phyloP scores from a whole-genome alignment of 2,888 invertebrate species.

The Drosophila buzzatii region DNA sequence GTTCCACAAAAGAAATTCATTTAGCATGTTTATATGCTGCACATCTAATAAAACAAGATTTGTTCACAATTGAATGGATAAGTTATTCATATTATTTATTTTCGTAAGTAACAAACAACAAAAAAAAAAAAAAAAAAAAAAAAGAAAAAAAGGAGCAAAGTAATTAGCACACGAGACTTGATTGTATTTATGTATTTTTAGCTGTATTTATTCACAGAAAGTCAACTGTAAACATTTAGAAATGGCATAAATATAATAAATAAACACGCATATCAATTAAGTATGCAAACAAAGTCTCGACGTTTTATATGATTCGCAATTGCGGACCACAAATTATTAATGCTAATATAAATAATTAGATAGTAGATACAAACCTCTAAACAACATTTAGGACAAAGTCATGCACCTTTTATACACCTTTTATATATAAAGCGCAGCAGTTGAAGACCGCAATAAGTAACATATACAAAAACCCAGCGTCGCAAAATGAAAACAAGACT shows the following conservation, averaged over 20 bases:
- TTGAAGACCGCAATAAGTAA: constrained; percentile 14
- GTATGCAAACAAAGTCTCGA: constrained; percentile 6
- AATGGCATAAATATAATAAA: constrained; percentile 16
- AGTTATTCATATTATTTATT: constrained; percentile 31
- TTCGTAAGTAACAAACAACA: constrained; percentile 23
- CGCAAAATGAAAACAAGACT: neutral
- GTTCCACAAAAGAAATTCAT: constrained; percentile 40
- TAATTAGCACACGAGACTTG: constrained; percentile 49
- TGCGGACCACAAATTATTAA: constrained; percentile 6
- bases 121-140: too few species aligned
- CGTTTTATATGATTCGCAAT: constrained; percentile 5
- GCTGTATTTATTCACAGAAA: constrained; percentile 8
- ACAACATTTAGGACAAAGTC: constrained; percentile 10
- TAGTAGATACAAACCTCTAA: neutral
- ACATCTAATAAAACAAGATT: constrained; percentile 36
- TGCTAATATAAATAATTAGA: constrained; percentile 19
- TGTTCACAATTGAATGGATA: constrained; percentile 20
- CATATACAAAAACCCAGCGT: too few species aligned
- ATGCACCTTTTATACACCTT: constrained; percentile 6
- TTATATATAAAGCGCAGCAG: neutral
- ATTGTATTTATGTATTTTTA: constrained; percentile 23
- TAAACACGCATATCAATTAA: constrained; percentile 2
- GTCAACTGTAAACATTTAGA: constrained; percentile 1
- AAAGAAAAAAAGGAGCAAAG: too few species aligned
- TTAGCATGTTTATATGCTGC: constrained; percentile 29